Evolutionary conservation across 2,797 vertebrate species (phyloP).

Genomic region (Rhinoraja longicauda): DNA sequence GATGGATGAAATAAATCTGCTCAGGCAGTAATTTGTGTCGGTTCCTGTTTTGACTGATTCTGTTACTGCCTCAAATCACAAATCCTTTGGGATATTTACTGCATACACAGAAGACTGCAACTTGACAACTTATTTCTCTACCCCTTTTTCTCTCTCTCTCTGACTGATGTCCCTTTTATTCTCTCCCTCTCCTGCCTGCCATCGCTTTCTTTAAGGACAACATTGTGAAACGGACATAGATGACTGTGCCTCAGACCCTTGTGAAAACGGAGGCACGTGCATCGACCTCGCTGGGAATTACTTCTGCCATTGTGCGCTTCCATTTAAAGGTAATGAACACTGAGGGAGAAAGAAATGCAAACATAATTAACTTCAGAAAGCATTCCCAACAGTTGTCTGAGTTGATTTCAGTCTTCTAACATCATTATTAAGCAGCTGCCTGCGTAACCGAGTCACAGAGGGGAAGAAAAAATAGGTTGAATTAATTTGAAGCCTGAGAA

Average conservation of each 20-base stretch:
- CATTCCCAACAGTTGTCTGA: conserved; percentile 71
- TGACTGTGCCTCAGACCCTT: conserved; percentile 67
- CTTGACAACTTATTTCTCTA: conserved; percentile 42
- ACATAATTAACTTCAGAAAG: conserved; percentile 76
- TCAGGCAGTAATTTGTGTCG: conserved; percentile 40
- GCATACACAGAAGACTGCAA: conserved; percentile 43
- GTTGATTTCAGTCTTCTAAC: conserved; percentile 56
- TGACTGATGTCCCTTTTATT: conserved; percentile 30
- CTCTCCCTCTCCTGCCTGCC: conserved; percentile 46
- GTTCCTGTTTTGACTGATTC: conserved; percentile 40
- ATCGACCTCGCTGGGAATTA: conserved; percentile 80
- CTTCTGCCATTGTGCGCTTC: conserved; percentile 73
- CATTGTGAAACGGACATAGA: conserved; percentile 68
- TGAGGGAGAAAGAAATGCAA: conserved; percentile 64
- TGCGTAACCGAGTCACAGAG: not conserved
- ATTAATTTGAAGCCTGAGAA: conserved; percentile 15
- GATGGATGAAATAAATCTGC: conserved; percentile 41
- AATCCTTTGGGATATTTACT: conserved; percentile 40
- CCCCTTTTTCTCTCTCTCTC: conserved; percentile 49
- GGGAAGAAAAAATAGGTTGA: not conserved
- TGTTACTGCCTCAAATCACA: conserved; percentile 38
- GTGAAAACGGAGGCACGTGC: conserved; percentile 71
- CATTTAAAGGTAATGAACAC: conserved; percentile 84
- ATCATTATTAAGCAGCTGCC: conserved; percentile 51
- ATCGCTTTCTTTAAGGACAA: conserved; percentile 55